These are phyloP conservation scores for Hirtodrosophila histrioides DNA, from an alignment of 2,888 invertebrate species.

Conservation along the genomic window DNA sequence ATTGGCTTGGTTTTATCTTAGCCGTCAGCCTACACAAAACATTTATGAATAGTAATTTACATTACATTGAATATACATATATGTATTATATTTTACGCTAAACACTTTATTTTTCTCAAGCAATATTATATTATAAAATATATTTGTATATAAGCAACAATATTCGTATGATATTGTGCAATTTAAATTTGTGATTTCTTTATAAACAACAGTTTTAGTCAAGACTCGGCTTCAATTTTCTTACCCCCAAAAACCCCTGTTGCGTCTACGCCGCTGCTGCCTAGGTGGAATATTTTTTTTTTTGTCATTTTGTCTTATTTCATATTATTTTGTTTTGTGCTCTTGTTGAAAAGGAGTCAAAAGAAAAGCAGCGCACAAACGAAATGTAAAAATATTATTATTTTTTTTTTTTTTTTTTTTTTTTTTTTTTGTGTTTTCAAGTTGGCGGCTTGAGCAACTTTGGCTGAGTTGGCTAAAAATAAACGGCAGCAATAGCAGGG, in stretches of 20 bases:
- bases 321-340: conserved; percentile 61
- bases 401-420: conserved; percentile 37
- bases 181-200: no score
- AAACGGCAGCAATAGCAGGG: conserved; percentile 71
- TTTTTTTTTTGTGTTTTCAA: conserved; percentile 54
- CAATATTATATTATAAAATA: no score
- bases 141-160: no score
- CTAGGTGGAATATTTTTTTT: conserved; percentile 41
- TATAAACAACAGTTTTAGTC: no score
- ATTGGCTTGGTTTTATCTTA: no score
- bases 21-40: no score
- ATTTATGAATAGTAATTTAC: no score
- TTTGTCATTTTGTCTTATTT: conserved; percentile 67
- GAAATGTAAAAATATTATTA: conserved; percentile 76
- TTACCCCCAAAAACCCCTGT: conserved; percentile 7
- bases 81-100: no score
- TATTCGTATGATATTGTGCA: no score
- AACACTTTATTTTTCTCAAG: no score
- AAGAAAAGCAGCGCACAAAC: conserved; percentile 70
- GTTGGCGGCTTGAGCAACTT: conserved; percentile 78
- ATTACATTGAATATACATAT: no score
- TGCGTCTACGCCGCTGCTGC: conserved; percentile 34
- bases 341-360: conserved; percentile 74
- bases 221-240: no score
- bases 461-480: conserved; percentile 78